A percentile compares a stretch with the other conserved stretches of the same genome.
These are phyloP conservation scores for Amblyjoppa proteus DNA, from an alignment of 2,888 invertebrate genomes.

Conservation along the genomic window DNA sequence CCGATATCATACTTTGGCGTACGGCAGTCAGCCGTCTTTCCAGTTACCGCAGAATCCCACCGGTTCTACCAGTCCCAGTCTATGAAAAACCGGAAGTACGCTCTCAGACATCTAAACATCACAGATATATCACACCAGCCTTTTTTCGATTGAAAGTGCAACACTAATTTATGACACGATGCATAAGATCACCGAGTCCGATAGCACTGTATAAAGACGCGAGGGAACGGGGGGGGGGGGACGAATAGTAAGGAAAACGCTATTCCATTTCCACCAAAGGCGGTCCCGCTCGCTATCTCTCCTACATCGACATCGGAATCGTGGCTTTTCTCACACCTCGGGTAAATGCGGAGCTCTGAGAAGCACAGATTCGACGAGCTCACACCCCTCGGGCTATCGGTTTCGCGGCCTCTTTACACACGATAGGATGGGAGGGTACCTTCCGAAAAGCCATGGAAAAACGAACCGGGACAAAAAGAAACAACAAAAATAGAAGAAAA, in stretches of 20 bases:
- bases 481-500: constrained; percentile 28
- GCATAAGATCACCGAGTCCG: constrained; percentile 2
- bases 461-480: constrained; percentile 21
- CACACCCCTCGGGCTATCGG: constrained; percentile 38
- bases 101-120: background rate
- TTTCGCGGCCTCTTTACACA: constrained; percentile 48
- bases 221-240: background rate
- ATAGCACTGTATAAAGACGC: constrained; percentile 6
- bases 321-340: constrained; percentile 36
- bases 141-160: background rate
- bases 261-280: constrained; percentile 6
- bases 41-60: too few species aligned
- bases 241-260: background rate
- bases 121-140: background rate
- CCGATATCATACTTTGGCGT: too few species aligned
- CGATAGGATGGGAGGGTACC: constrained; percentile 15
- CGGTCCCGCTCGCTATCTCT: constrained; percentile 3
- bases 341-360: background rate
- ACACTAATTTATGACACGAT: background rate
- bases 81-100: too few species aligned
- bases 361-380: constrained; percentile 32
- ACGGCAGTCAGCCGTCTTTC: too few species aligned
- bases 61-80: too few species aligned
- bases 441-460: constrained; percentile 43
- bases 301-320: constrained; percentile 39